A percentile compares a stretch with the other conserved stretches of the same genome.
Conservation (phyloP, 2,797 vertebrate genomes). For the Lepilemur septentrionalis region DNA sequence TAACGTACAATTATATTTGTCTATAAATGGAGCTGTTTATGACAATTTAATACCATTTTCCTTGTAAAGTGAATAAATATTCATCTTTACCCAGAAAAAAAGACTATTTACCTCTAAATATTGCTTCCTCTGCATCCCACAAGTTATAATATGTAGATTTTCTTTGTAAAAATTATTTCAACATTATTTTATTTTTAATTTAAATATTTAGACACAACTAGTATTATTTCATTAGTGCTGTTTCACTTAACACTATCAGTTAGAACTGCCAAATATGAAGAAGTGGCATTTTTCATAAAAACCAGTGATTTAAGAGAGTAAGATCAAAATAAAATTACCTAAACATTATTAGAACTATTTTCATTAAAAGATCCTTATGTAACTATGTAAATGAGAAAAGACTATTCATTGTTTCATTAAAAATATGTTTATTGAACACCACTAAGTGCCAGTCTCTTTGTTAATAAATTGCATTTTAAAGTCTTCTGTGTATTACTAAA, state of each 20-base stretch:
- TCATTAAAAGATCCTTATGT: not conserved
- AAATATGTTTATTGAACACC: not conserved
- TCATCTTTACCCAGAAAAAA: constrained; percentile 84
- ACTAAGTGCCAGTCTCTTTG: not conserved
- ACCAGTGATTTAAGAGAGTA: not conserved
- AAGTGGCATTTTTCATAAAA: not conserved
- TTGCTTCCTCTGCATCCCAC: not conserved
- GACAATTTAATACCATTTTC: constrained; percentile 86
- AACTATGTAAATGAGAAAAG: not conserved
- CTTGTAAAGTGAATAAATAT: constrained; percentile 92
- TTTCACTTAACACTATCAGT: not conserved
- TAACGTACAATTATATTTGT: constrained; percentile 88
- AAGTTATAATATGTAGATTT: not conserved
- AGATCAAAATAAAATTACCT: not conserved
- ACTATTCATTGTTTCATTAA: not conserved
- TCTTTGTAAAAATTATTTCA: not conserved
- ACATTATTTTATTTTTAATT: not conserved
- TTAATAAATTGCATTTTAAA: not conserved
- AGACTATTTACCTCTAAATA: not conserved
- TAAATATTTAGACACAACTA: not conserved
- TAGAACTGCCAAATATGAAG: not conserved
- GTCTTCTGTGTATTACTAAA: not conserved
- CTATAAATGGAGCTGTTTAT: constrained; percentile 87
- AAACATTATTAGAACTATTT: not conserved
- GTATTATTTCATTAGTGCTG: not conserved